A percentile compares a stretch with the other conserved stretches of the same genome.
Evolutionary conservation across 2,797 vertebrate genomes (phyloP).

Genomic region (Neosilurus hyrtlii): DNA sequence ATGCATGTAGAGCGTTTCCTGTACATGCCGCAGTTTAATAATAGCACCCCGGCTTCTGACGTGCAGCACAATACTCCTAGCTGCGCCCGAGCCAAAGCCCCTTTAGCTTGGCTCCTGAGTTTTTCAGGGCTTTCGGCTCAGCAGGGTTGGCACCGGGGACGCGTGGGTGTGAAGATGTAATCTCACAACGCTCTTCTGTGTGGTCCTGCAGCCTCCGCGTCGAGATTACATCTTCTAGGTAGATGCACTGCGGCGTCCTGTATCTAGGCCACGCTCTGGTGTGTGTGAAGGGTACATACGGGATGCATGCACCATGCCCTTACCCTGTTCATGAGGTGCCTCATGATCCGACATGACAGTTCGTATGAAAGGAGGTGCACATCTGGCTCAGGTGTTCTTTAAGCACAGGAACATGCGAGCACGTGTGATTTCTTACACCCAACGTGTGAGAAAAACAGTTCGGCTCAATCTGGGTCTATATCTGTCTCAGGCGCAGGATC

Average conservation of each 20-base stretch:
- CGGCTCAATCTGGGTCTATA: slow-evolving; percentile 8
- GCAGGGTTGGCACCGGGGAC: slow-evolving; percentile 26
- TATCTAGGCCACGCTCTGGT: slow-evolving; percentile 74
- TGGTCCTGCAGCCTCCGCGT: slow-evolving; percentile 46
- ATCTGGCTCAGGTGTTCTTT: slow-evolving; percentile 31
- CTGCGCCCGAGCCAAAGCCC: slow-evolving; percentile 39
- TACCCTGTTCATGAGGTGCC: slow-evolving; percentile 57
- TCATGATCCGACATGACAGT: background rate
- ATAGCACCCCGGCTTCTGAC: slow-evolving; percentile 47
- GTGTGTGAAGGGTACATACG: slow-evolving; percentile 67
- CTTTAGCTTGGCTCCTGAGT: slow-evolving; percentile 39
- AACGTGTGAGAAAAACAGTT: slow-evolving; percentile 4
- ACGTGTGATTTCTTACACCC: slow-evolving; percentile 5
- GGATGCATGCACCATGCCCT: slow-evolving; percentile 64
- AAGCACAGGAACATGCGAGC: slow-evolving; percentile 12
- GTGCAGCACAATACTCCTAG: slow-evolving; percentile 39
- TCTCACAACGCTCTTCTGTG: slow-evolving; percentile 50
- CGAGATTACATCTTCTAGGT: slow-evolving; percentile 69
- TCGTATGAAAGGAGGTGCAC: slow-evolving; percentile 8
- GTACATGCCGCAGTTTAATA: slow-evolving; percentile 54
- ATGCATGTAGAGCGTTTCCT: slow-evolving; percentile 57
- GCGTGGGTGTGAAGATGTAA: slow-evolving; percentile 58
- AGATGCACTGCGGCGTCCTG: slow-evolving; percentile 54
- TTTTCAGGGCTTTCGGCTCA: slow-evolving; percentile 11
- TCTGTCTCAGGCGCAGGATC: background rate